phyloP scores from a whole-genome alignment of 2,797 vertebrate species.

The Urophycis tenuis region DNA sequence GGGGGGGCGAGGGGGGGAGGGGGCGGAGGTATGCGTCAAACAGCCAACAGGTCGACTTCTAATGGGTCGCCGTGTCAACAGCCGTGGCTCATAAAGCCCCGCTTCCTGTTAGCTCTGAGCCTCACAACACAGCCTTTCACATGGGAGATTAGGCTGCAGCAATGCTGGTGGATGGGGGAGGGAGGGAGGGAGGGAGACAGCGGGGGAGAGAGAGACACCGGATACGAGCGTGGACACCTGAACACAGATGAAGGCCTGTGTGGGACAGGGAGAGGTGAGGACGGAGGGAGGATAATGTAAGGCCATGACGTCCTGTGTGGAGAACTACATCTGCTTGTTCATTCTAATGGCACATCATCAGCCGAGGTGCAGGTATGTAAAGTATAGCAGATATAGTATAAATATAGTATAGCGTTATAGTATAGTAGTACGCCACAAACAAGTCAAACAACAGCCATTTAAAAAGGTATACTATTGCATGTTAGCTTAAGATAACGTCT shows the following conservation, averaged over 20 bases:
- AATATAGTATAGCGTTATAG: too few relatives aligned
- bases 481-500: too few relatives aligned
- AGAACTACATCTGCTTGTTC: too few relatives aligned
- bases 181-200: neutral
- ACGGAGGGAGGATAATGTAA: constrained; percentile 8
- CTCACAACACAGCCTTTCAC: constrained; percentile 51
- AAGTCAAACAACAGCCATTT: too few relatives aligned
- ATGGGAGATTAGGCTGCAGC: constrained; percentile 21
- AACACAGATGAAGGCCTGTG: constrained; percentile 12
- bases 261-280: neutral
- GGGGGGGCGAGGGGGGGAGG: constrained; percentile 9
- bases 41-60: constrained; percentile 29
- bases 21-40: constrained; percentile 37
- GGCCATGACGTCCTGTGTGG: too few relatives aligned
- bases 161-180: neutral
- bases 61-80: constrained; percentile 48
- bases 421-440: too few relatives aligned
- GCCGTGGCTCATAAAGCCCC: constrained; percentile 49
- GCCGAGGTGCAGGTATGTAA: too few relatives aligned
- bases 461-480: too few relatives aligned
- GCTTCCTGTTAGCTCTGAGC: constrained; percentile 46
- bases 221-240: constrained; percentile 17
- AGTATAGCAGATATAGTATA: too few relatives aligned
- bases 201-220: neutral
- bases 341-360: too few relatives aligned